These are phyloP conservation scores for Lindbergichthys nudifrons DNA, from an alignment of 2,797 vertebrate species.

Conservation along the genomic window DNA sequence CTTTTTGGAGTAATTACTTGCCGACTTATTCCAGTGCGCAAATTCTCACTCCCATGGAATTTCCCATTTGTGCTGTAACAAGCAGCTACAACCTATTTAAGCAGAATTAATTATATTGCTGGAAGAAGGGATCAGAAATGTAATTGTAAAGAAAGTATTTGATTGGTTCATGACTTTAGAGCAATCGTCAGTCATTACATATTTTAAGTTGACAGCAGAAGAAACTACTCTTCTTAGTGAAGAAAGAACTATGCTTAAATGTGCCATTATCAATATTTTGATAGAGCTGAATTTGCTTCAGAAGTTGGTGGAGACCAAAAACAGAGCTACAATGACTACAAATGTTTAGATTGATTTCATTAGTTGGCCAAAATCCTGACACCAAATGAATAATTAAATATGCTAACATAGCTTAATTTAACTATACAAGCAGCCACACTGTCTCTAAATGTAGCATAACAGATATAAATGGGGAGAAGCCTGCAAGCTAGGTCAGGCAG, in stretches of 20 bases:
- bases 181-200: slow-evolving; percentile 10
- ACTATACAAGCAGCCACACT: background rate
- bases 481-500: too few species aligned
- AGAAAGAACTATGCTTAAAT: slow-evolving; percentile 1
- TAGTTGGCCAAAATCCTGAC: background rate
- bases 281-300: background rate
- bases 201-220: slow-evolving; percentile 17
- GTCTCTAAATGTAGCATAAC: background rate
- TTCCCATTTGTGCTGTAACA: slow-evolving; percentile 69
- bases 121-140: slow-evolving; percentile 32
- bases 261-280: background rate
- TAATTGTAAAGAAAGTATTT: slow-evolving; percentile 44
- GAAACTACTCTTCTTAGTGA: slow-evolving; percentile 5
- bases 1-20: slow-evolving; percentile 68
- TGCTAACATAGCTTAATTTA: background rate
- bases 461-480: background rate
- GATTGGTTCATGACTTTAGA: slow-evolving; percentile 47
- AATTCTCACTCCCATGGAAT: slow-evolving; percentile 66
- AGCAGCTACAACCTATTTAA: slow-evolving; percentile 72
- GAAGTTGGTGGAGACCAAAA: background rate
- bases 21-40: slow-evolving; percentile 63
- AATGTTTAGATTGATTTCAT: background rate
- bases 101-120: slow-evolving; percentile 58
- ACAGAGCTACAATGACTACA: background rate
- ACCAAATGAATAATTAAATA: background rate